Evolutionary conservation across 1,140 invertebrate species (phyloP), one percentile per base, ranked within the genome.

Genomic region (Orussus abietinus): DNA sequence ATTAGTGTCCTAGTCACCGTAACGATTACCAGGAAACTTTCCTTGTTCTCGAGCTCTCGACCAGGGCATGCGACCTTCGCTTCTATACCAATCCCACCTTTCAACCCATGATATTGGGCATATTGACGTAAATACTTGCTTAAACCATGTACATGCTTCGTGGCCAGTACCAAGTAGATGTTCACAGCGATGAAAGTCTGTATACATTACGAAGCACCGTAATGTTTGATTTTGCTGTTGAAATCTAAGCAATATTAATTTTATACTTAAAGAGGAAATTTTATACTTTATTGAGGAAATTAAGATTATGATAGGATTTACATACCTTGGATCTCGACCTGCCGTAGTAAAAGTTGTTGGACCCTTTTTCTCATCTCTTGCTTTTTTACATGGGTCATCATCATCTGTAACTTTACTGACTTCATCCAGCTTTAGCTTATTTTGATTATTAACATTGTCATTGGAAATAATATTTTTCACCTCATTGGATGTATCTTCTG

Each of bases 161-260:
- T 57, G 25, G 9, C 29, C 51, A 43, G 57, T 30, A 1, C 66
- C 66, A 25, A 72, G 50, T 28, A 68, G 52, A 15, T 57, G 31
- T 44, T 71, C 50, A 33, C 69, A 71, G 4, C 67, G 57, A 49
- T 58, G 57, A 38, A 69, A 72, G 42, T 72, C 69, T 0, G 53
- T 54, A 26, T 72, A 72, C 57, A 62, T 69, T 0, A 69, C 59
- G 29, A 35, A 69, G 13, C 68, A 72, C 30, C 68, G 51, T n/a
- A 52, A n/a, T 1, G 66, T 68, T 49, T 66, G 62, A 38, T 72
- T 59, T 32, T 51, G 47, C 38, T 72, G 66, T 28, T 72, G 69
- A 45, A 71, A 72, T 44, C 69, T 72, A 17, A 20, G 37, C 10
- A n/a, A 32, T n/a, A 20, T 39, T n/a, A n/a, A n/a, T n/a, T n/a